Evolutionary conservation across 2,113 vertebrate genomes (phyloP), one percentile per base, ranked within the genome.

Genomic region (Rhinolophus ferrumequinum): DNA sequence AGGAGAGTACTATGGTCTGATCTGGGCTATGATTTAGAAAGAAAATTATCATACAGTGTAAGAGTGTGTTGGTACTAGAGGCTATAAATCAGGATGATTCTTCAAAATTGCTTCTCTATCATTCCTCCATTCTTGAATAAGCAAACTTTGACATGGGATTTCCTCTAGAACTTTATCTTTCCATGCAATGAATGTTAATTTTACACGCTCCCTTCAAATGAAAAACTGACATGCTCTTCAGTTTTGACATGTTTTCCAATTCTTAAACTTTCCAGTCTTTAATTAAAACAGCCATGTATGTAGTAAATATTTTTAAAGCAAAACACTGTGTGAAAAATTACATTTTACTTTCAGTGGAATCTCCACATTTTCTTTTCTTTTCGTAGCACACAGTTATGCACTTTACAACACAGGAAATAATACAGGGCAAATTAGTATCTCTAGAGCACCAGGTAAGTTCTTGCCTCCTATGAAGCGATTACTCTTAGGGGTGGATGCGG

Each of bases 81-180:
- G 11, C 8, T 56, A 3, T 56, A 82, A 76, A 79, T 60, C 11
- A 79, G 12, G 22, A 1, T 73, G 47, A 64, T 79, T 82, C 56
- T 89, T 87, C 56, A 62, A 84, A 90, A 81, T 62, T 35, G 54
- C 21, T 54, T 84, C 41, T 44, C 8, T 67, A 10, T 28, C 4
- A 33, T 81, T 92, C 15, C 84, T 16, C 8, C 38, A 62, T 93
- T 84, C 38, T 80, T 83, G 87, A 95, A 66, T 82, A 92, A 83
- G 12, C 33, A 88, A 73, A 21, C 8, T 66, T 82, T 66, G 24
- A 67, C 19, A 64, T 75, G 11, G 9, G 44, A 70, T 82, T 88
- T 91, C 21, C 52, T 76, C 9, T 77, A 69, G 62, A 79, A 62
- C 24, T 72, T 90, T 19, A 75, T 44, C 8, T 85, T 88, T 88